Evolutionary conservation across 2,888 invertebrate genomes (phyloP).

Genomic region (Drosophila paucipuncta): DNA sequence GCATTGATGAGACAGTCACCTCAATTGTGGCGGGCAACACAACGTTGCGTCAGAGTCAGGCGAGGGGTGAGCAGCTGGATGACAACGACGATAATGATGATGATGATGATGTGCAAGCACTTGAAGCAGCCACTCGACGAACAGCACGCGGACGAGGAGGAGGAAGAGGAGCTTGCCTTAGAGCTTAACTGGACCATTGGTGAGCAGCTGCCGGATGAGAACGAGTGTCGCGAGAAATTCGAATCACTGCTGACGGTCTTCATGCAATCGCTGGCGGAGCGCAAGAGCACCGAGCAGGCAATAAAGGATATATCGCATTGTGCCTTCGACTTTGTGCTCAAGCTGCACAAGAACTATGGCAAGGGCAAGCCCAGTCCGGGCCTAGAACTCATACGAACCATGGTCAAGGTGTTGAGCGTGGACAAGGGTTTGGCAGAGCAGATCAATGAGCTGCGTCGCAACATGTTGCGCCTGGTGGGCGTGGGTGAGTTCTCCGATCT

Average conservation of each 20-base stretch:
- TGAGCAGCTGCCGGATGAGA: slow-evolving; percentile 91
- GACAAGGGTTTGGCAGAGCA: slow-evolving; percentile 89
- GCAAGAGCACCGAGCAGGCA: slow-evolving; percentile 75
- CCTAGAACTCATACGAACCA: slow-evolving; percentile 94
- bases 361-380: slow-evolving; percentile 88
- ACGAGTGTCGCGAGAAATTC: slow-evolving; percentile 86
- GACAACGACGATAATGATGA: slow-evolving; percentile 51
- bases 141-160: slow-evolving; percentile 84
- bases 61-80: slow-evolving; percentile 27
- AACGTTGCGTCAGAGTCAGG: slow-evolving; percentile 59
- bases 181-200: slow-evolving; percentile 96
- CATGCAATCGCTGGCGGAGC: slow-evolving; percentile 85
- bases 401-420: slow-evolving; percentile 90
- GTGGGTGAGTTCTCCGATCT: slow-evolving; percentile 94
- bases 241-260: slow-evolving; percentile 84
- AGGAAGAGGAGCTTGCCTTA: slow-evolving; percentile 87
- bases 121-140: slow-evolving; percentile 10
- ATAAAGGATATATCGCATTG: slow-evolving; percentile 83
- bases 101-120: slow-evolving; percentile 46
- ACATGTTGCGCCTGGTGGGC: slow-evolving; percentile 90
- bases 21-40: slow-evolving; percentile 84
- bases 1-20: slow-evolving; percentile 87
- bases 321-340: slow-evolving; percentile 82
- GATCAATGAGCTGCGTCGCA: slow-evolving; percentile 89
- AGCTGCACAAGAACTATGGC: slow-evolving; percentile 84